Evolutionary conservation across 2,888 invertebrate genomes (phyloP).

Genomic region (Stegana nigrithorax): DNA sequence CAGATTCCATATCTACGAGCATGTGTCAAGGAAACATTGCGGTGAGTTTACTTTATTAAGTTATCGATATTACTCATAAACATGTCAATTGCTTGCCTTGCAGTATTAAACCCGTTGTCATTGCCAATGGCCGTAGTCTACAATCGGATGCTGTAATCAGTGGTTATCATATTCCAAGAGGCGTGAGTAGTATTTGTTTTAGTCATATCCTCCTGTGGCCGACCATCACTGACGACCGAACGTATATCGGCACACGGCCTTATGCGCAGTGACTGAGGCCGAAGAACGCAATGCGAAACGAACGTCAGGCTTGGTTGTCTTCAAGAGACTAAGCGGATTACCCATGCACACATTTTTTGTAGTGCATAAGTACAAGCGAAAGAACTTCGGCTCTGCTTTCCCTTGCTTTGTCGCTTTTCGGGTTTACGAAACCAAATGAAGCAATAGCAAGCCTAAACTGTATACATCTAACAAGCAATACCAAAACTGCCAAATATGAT

Average conservation of each 20-base stretch:
- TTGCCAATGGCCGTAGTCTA: conserved; percentile 82
- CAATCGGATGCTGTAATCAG: conserved; percentile 80
- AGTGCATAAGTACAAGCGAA: too few species aligned
- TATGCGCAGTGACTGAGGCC: too few species aligned
- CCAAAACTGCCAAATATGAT: not conserved
- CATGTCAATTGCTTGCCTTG: not conserved
- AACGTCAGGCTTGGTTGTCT: not conserved
- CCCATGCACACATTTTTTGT: too few species aligned
- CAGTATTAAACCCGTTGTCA: conserved; percentile 85
- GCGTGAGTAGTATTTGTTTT: conserved; percentile 71
- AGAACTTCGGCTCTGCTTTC: too few species aligned
- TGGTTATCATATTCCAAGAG: conserved; percentile 84
- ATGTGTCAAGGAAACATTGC: conserved; percentile 81
- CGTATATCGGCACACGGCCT: too few species aligned
- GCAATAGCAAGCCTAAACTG: too few species aligned
- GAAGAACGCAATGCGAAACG: too few species aligned
- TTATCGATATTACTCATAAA: not conserved
- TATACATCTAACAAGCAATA: not conserved
- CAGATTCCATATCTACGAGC: conserved; percentile 79
- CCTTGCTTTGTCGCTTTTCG: too few species aligned
- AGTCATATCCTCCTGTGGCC: not conserved
- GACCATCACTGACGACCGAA: too few species aligned
- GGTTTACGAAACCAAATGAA: too few species aligned
- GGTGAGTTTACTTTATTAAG: conserved; percentile 68
- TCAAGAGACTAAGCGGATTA: not conserved